These are phyloP conservation scores for Cheilosia grossa DNA, from an alignment of 2,888 invertebrate genomes.

Conservation along the genomic window DNA sequence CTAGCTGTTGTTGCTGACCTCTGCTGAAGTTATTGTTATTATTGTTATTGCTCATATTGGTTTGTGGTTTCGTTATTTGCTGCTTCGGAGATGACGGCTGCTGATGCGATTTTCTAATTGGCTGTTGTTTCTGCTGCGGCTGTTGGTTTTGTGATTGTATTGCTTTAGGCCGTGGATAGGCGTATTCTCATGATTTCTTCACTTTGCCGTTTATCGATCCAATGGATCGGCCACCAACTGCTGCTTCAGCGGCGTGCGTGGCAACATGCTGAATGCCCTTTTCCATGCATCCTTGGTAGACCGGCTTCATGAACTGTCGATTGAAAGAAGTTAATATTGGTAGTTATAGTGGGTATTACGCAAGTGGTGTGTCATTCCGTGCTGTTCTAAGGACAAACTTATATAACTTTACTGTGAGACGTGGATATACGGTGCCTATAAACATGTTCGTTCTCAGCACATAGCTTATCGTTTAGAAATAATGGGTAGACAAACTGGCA, in stretches of 20 bases:
- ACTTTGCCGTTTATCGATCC: slow-evolving; percentile 81
- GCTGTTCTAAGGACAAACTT: neutral
- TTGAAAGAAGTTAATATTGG: slow-evolving; percentile 55
- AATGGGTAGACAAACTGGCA: too few relatives aligned
- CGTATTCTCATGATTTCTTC: slow-evolving; percentile 84
- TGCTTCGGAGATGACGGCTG: slow-evolving; percentile 59
- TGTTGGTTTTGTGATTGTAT: slow-evolving; percentile 77
- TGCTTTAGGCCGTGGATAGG: slow-evolving; percentile 79
- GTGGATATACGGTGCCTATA: neutral
- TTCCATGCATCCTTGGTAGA: slow-evolving; percentile 91
- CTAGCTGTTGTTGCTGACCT: slow-evolving; percentile 43
- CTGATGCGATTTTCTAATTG: slow-evolving; percentile 61
- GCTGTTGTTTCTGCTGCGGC: slow-evolving; percentile 65
- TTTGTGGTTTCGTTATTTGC: slow-evolving; percentile 53
- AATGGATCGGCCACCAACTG: slow-evolving; percentile 84
- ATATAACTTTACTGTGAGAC: neutral
- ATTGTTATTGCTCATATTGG: slow-evolving; percentile 65
- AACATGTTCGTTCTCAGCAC: too few relatives aligned
- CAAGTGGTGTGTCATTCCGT: slow-evolving; percentile 49
- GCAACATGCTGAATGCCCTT: slow-evolving; percentile 93
- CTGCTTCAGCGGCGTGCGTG: slow-evolving; percentile 89
- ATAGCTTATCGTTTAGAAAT: too few relatives aligned
- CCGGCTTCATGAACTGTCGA: slow-evolving; percentile 91
- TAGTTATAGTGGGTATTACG: neutral
- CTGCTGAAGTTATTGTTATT: slow-evolving; percentile 29